Evolutionary conservation across 2,797 vertebrate species (phyloP), one percentile per base, ranked within the genome.

Genomic region (Spea hammondii): DNA sequence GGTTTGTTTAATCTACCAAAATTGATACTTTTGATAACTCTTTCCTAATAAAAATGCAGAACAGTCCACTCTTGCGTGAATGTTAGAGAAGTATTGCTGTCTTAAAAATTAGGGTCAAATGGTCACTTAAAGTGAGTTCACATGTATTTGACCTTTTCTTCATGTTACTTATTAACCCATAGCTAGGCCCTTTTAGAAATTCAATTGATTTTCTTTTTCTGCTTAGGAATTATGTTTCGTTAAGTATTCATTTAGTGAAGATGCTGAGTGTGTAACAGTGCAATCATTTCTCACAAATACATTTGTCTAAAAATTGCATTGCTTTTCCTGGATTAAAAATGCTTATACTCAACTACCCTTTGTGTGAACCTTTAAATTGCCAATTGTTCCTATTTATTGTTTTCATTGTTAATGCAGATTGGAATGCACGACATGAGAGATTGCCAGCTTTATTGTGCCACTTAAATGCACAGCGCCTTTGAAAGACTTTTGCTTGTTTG

Each of bases 361-460:
- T 73, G 70, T 73, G 53, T 73, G 71, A 79, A 68, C 46, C 46
- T 55, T 64, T 81, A 62, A 54, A 68, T 62, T 77, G 74, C 67
- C 68, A 60, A 46, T 76, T 72, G 68, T 67, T 65, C 51, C 48
- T 68, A 13, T 54, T 57, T 76, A 67, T 81, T 72, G 69, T 72
- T 60, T 77, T 47, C 53, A 67, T 72, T 72, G 67, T 81, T 62
- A 32, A 0, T 49, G n/a, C 48, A 62, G 64, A 81, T 77, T 72
- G 71, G 60, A 60, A 72, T 72, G 69, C 64, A 60, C 62, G 13
- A 68, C 62, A 60, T 72, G 59, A 59, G 75, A 57, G 14, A 75
- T 50, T 65, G 66, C 57, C 67, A 77, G 54, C 55, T 67, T 67
- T 62, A 79, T 74, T 53, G 55, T 47, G 14, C n/a, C 17, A 51